A percentile compares a stretch with the other conserved stretches of the same genome.
These are phyloP conservation scores for Enoplolaimus lenunculus DNA, from an alignment of 2,888 invertebrate species.

Conservation along the genomic window DNA sequence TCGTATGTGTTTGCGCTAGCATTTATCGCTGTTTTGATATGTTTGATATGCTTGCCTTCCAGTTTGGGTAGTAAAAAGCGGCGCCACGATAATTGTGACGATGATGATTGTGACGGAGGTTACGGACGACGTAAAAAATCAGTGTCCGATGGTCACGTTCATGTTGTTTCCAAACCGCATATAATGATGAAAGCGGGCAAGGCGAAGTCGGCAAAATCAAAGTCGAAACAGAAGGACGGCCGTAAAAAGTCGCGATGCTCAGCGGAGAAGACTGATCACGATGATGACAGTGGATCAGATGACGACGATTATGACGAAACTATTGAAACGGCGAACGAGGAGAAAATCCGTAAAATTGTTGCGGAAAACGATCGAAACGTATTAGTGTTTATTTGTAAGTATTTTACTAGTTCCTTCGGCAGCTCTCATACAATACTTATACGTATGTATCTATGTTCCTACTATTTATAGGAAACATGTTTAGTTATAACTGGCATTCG, in stretches of 20 bases:
- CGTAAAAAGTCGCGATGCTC: background rate
- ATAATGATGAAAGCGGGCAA: background rate
- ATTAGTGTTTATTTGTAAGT: slow-evolving; percentile 86
- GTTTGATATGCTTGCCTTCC: background rate
- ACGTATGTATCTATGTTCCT: no score
- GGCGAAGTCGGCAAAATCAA: background rate
- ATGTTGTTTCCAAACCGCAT: background rate
- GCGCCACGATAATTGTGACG: background rate
- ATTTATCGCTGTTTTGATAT: background rate
- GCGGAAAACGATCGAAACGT: slow-evolving; percentile 89
- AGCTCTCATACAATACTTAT: no score
- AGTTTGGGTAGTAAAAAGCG: background rate
- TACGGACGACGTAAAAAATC: background rate
- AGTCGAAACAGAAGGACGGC: background rate
- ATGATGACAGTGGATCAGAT: background rate
- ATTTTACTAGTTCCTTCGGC: no score
- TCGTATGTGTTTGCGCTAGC: background rate
- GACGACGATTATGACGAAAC: background rate
- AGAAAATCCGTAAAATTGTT: slow-evolving; percentile 82
- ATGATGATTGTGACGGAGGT: background rate
- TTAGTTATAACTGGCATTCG: no score
- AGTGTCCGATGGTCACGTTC: background rate
- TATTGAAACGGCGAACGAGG: slow-evolving; percentile 86
- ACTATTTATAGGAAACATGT: no score
- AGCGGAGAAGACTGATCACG: background rate